Evolutionary conservation across 1,140 invertebrate species (phyloP).

Genomic region (Pseudachorutes palmiensis): DNA sequence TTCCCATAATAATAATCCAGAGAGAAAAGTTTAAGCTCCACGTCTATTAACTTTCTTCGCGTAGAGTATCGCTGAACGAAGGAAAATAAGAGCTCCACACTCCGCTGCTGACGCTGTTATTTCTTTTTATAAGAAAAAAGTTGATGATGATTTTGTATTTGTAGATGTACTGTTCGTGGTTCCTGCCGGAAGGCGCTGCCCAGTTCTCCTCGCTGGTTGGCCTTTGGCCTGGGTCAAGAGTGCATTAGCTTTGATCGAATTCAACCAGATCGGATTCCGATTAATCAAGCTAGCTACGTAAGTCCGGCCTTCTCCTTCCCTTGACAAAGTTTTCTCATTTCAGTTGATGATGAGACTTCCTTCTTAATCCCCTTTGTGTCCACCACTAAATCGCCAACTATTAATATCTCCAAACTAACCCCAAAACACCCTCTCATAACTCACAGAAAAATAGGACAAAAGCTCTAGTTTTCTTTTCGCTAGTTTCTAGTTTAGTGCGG

Average conservation of each 20-base stretch:
- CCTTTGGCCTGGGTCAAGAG: constrained; percentile 79
- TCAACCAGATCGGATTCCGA: constrained; percentile 76
- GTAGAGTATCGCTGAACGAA: no score
- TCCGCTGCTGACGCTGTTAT: constrained; percentile 14
- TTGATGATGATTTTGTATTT: constrained; percentile 39
- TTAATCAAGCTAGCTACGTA: constrained; percentile 69
- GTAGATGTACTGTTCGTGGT: constrained; percentile 73
- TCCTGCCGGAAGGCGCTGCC: constrained; percentile 82
- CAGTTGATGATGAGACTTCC: neutral
- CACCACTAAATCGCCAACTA: neutral
- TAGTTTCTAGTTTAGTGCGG: no score
- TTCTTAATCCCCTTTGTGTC: neutral
- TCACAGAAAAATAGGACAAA: no score
- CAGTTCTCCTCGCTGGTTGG: constrained; percentile 84
- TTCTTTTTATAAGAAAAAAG: neutral
- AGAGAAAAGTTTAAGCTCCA: neutral
- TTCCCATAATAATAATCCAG: neutral
- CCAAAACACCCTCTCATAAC: neutral
- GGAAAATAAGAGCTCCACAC: no score
- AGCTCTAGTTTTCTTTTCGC: no score
- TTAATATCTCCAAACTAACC: neutral
- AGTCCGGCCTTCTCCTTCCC: constrained; percentile 36
- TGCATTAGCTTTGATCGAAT: constrained; percentile 95
- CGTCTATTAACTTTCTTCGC: neutral
- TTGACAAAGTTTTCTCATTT: constrained; percentile 3